Base-by-base conservation (phyloP, 2,113 vertebrate species). In the Toxotes jaculatrix region DNA sequence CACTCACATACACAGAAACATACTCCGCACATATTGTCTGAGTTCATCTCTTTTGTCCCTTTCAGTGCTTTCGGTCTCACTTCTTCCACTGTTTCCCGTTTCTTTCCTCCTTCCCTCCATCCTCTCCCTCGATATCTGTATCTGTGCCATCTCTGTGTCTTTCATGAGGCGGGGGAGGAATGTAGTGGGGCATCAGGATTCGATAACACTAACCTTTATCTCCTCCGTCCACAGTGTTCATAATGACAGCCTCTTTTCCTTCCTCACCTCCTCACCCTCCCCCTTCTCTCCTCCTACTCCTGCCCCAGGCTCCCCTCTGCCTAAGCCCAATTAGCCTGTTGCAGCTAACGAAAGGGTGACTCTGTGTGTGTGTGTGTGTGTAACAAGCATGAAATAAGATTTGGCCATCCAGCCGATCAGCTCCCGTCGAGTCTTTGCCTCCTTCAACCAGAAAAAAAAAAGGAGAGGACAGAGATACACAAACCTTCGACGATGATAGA, bases 331-430 rank as follows among this genome's bases (percentile, higher is more conserved):
- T 95, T 95, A 95, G 93, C 91, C 91, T 91, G 88, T 91, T 93
- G 91, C 87, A 49, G 79, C 74, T 93, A 90, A 92, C 82, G 60
- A 91, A 87, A 79, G 74, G 62, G 85, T 68, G 73, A 67, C 49
- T 79, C 3, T 43, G 3, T 74, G 62, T 74, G 60, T 31, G 13
- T 80, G 53, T 79, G 79, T 80, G 77, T 79, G 80, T 84, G 77
- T 84, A 92, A 93, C 84, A 85, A 90, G 86, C 92, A 92, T 93
- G 87, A 93, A 95, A 93, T 92, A 91, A 91, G 92, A 93, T 93
- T 92, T 94, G 91, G 80, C 90, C 85, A 90, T 84, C 85, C 78
- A 88, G 84, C 89, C 73, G 75, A 92, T 89, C 85, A 91, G 85
- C 68, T 74, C 74, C 76, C 73, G 85, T 89, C 45, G 69, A 64